A percentile compares a stretch with the other conserved stretches of the same genome.
phyloP scores from a whole-genome alignment of 1,140 invertebrate genomes.

The Pogonomyrmex californicus region DNA sequence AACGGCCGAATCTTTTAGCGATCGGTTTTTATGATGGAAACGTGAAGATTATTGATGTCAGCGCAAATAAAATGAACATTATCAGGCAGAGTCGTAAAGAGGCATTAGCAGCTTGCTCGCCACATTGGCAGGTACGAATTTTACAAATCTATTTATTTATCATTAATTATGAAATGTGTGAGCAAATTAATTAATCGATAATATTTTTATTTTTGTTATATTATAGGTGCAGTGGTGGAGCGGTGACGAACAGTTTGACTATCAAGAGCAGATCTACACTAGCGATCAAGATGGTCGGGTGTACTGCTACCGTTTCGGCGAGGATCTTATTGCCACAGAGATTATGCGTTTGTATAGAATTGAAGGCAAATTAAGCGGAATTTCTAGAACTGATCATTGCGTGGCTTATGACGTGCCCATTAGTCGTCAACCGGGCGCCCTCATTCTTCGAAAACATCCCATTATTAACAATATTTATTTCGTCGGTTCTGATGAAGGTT shows the following conservation, averaged over 20 bases:
- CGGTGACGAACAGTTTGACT: conserved; percentile 72
- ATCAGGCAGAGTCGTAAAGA: conserved; percentile 87
- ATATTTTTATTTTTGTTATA: neutral
- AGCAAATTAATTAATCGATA: neutral
- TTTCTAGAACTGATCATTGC: conserved; percentile 78
- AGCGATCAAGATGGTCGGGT: conserved; percentile 82
- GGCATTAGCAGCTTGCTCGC: conserved; percentile 89
- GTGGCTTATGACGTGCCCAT: conserved; percentile 86
- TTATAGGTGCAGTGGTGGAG: conserved; percentile 83
- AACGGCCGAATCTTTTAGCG: conserved; percentile 91
- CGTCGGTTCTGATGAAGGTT: conserved; percentile 94
- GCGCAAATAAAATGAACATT: conserved; percentile 85
- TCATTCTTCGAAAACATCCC: conserved; percentile 90
- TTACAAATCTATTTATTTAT: neutral
- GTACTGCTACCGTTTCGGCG: conserved; percentile 75
- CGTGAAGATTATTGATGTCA: conserved; percentile 91
- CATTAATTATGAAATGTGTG: neutral
- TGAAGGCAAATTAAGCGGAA: conserved; percentile 89
- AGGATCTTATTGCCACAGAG: conserved; percentile 87
- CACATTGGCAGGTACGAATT: conserved; percentile 88
- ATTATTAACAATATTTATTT: conserved; percentile 90
- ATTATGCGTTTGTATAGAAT: conserved; percentile 89
- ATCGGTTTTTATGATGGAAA: conserved; percentile 93
- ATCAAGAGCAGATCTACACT: conserved; percentile 80
- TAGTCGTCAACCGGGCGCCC: conserved; percentile 88